Evolutionary conservation across 2,113 vertebrate genomes (phyloP).

Genomic region (Marcusenius ussheri): DNA sequence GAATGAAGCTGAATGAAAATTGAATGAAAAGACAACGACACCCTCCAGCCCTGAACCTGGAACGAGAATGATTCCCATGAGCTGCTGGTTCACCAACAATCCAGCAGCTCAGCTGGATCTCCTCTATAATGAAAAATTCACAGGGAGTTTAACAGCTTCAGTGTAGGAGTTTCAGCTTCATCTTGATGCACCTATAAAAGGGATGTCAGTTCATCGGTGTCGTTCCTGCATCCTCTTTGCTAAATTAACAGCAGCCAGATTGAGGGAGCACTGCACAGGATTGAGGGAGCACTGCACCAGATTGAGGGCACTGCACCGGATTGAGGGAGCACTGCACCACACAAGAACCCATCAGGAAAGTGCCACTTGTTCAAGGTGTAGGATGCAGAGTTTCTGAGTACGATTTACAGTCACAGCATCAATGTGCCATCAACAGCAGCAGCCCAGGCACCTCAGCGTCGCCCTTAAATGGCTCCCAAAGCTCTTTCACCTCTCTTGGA

Average conservation of each 20-base stretch:
- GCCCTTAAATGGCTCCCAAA: slow-evolving; percentile 22
- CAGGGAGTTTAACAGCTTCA: background rate
- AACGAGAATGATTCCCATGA: background rate
- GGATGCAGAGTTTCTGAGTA: slow-evolving; percentile 10
- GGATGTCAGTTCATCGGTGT: background rate
- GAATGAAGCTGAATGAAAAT: background rate
- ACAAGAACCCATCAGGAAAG: background rate
- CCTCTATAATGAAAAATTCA: background rate
- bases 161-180: background rate
- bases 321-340: background rate
- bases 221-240: background rate
- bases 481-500: slow-evolving; percentile 24
- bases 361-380: background rate
- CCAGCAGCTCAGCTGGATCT: background rate
- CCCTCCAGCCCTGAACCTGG: background rate
- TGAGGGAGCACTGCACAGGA: background rate
- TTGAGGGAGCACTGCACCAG: too few species aligned
- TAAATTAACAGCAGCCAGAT: background rate
- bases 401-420: background rate
- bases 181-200: background rate
- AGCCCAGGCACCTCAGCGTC: slow-evolving; percentile 4
- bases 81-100: background rate
- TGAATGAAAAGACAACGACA: background rate
- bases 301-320: too few species aligned
- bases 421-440: background rate